A percentile compares a stretch with the other conserved stretches of the same genome.
These are phyloP conservation scores for Hyppa rectilinea DNA, from an alignment of 2,888 invertebrate genomes.

Conservation along the genomic window DNA sequence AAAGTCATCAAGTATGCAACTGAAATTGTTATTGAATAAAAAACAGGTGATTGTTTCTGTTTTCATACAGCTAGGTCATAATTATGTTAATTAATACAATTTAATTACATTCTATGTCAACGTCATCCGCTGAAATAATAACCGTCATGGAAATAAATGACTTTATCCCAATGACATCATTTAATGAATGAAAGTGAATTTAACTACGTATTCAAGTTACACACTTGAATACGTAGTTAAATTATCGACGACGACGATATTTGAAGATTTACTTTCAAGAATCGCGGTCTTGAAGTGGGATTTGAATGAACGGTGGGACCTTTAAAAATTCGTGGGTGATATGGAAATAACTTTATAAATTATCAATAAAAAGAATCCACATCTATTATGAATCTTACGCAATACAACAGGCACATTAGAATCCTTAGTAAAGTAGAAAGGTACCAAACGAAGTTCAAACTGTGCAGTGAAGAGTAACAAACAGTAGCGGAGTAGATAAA, in stretches of 20 bases:
- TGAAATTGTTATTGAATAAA: conserved; percentile 11
- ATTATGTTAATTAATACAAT: conserved; percentile 18
- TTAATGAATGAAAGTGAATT: neutral
- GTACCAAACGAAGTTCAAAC: too few species aligned
- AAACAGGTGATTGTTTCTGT: conserved; percentile 10
- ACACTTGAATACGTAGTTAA: too few species aligned
- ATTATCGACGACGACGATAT: neutral
- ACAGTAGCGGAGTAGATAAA: conserved; percentile 38
- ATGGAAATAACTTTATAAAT: too few species aligned
- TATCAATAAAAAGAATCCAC: too few species aligned
- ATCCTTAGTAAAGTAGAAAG: too few species aligned
- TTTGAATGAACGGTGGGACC: neutral
- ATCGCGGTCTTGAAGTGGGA: neutral
- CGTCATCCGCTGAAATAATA: neutral
- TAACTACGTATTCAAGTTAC: neutral
- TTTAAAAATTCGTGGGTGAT: conserved; percentile 18
- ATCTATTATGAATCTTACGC: too few species aligned
- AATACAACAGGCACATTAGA: too few species aligned
- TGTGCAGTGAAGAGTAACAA: conserved; percentile 29
- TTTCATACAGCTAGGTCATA: conserved; percentile 21
- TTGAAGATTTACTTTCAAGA: neutral
- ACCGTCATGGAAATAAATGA: conserved; percentile 4
- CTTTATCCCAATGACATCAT: conserved; percentile 4
- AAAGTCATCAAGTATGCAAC: conserved; percentile 4
- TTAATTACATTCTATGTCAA: conserved; percentile 26